These are phyloP conservation scores for Ornithorhynchus anatinus DNA, from an alignment of 2,113 vertebrate genomes.

Conservation along the genomic window DNA sequence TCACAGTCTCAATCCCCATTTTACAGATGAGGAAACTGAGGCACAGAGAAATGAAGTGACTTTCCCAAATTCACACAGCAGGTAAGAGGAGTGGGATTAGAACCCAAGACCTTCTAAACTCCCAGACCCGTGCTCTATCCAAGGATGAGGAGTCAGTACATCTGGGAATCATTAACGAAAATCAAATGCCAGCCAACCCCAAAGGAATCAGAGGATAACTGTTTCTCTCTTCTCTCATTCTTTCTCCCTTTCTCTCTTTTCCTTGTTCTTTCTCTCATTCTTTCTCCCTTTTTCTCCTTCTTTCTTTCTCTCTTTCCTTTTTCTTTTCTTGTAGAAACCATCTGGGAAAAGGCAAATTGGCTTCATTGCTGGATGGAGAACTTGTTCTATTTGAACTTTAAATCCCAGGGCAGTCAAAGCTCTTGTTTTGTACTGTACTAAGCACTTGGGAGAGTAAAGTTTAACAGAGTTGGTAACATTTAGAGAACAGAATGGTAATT, in stretches of 20 bases:
- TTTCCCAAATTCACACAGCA: too few species aligned
- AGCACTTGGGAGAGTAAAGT: too few species aligned
- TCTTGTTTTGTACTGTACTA: too few species aligned
- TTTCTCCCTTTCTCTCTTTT: neutral
- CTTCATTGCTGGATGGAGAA: neutral
- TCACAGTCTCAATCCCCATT: too few species aligned
- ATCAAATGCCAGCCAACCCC: conserved; percentile 1
- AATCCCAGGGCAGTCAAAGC: neutral
- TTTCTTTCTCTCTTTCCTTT: neutral
- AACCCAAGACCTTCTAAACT: too few species aligned
- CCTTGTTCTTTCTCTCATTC: neutral
- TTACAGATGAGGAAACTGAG: too few species aligned
- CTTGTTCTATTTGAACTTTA: conserved; percentile 25
- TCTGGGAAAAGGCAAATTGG: conserved; percentile 17
- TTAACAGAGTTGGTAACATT: too few species aligned
- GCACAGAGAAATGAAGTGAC: too few species aligned
- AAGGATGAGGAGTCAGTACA: neutral
- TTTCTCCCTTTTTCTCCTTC: neutral
- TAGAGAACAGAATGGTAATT: too few species aligned
- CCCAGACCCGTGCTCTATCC: too few species aligned
- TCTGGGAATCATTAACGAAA: conserved; percentile 35
- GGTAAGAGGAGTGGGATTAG: too few species aligned
- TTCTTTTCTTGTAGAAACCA: conserved; percentile 20
- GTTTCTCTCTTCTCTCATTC: neutral
- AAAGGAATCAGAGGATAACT: conserved; percentile 4